phyloP scores from a whole-genome alignment of 2,113 vertebrate genomes.

The Sphaerodactylus townsendi region DNA sequence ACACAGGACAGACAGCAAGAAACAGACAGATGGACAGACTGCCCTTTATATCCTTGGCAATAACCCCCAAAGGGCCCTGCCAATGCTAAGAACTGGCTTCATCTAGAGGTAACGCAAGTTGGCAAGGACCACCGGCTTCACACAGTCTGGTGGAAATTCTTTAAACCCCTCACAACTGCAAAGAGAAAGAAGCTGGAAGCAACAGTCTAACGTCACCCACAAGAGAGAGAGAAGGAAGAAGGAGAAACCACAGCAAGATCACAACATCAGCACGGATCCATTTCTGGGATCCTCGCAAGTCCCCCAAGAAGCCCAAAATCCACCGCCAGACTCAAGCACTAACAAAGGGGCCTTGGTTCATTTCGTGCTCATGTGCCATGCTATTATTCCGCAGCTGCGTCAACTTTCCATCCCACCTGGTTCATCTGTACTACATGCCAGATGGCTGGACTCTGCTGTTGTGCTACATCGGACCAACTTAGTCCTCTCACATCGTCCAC shows the following conservation, averaged over 20 bases:
- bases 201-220: constrained; percentile 46
- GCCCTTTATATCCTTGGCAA: too few species aligned
- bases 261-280: not conserved
- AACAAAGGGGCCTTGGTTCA: not conserved
- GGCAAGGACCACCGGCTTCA: not conserved
- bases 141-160: not conserved
- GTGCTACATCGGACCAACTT: not conserved
- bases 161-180: constrained; percentile 6
- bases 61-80: not conserved
- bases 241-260: not conserved
- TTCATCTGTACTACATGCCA: not conserved
- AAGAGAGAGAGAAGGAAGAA: constrained; percentile 29
- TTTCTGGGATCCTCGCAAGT: not conserved
- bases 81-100: not conserved
- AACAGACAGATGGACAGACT: fast-evolving
- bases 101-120: fast-evolving
- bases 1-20: constrained; percentile 26
- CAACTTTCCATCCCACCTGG: not conserved
- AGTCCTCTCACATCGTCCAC: fast-evolving
- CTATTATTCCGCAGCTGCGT: constrained; percentile 6
- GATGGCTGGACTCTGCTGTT: not conserved
- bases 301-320: not conserved
- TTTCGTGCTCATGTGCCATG: not conserved
- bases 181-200: constrained; percentile 16
- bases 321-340: not conserved